Conservation (phyloP, 2,888 invertebrate genomes). For the Hirtodrosophila trivittata region DNA sequence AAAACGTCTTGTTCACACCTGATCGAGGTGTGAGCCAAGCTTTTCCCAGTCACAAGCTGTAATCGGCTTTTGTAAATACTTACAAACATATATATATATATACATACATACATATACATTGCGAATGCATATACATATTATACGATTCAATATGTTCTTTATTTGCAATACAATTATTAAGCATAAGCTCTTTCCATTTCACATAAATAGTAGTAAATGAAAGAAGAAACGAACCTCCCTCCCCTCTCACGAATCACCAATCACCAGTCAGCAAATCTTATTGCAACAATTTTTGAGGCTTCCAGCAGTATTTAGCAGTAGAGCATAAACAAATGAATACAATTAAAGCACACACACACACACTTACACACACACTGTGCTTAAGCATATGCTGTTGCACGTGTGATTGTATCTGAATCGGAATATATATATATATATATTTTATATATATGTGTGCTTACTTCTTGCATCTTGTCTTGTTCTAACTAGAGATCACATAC, state of each 20-base stretch:
- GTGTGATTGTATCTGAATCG: conserved; percentile 9
- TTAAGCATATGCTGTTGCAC: neutral
- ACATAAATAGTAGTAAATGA: conserved; percentile 37
- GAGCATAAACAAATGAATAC: conserved; percentile 10
- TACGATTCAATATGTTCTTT: conserved; percentile 53
- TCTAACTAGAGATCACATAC: conserved; percentile 17
- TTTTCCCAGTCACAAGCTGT: conserved; percentile 26
- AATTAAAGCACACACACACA: conserved; percentile 4
- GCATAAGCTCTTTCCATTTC: conserved; percentile 70
- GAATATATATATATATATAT: conserved; percentile 10
- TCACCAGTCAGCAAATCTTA: conserved; percentile 23
- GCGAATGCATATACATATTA: conserved; percentile 22
- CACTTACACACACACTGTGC: conserved; percentile 4
- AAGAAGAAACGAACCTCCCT: conserved; percentile 7
- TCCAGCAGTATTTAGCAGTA: conserved; percentile 55
- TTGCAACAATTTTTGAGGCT: conserved; percentile 66
- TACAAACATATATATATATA: conserved; percentile 12
- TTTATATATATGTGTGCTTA: conserved; percentile 23
- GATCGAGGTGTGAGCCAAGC: conserved; percentile 7
- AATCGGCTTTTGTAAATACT: conserved; percentile 61
- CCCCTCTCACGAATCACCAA: neutral
- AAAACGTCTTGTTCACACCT: conserved; percentile 6
- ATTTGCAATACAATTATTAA: conserved; percentile 59
- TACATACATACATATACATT: conserved; percentile 16
- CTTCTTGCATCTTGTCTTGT: conserved; percentile 17